Conservation (phyloP, 2,113 vertebrate genomes). For the Cyphomyrus discorhynchus region DNA sequence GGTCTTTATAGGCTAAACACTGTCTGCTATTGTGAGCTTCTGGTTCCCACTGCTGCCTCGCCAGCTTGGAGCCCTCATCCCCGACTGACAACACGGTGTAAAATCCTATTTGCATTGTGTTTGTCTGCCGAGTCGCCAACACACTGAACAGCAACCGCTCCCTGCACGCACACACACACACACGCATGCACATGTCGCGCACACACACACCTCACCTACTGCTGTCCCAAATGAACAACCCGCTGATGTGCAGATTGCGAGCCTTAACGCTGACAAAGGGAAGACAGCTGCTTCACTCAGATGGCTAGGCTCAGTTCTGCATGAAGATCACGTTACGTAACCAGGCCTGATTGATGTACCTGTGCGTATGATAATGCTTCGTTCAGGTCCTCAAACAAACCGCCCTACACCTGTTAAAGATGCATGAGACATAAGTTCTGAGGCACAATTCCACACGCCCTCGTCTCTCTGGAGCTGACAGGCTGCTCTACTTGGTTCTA, state of each 20-base stretch:
- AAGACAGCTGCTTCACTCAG: slow-evolving; percentile 6
- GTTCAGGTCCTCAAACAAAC: not conserved
- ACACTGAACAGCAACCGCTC: slow-evolving; percentile 36
- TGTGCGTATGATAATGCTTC: slow-evolving; percentile 2
- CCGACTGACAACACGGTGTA: slow-evolving; percentile 48
- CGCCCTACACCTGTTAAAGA: not conserved
- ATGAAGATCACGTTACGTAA: slow-evolving; percentile 16
- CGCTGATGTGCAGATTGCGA: slow-evolving; percentile 18
- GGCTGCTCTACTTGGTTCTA: not conserved
- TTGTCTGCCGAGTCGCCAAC: slow-evolving; percentile 49
- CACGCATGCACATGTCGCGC: not conserved
- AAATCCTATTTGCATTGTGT: slow-evolving; percentile 65
- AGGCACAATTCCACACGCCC: not conserved
- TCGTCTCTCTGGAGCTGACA: not conserved
- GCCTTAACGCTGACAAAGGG: slow-evolving; percentile 26
- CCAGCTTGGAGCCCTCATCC: slow-evolving; percentile 38
- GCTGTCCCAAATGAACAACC: slow-evolving; percentile 31
- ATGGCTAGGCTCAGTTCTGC: slow-evolving; percentile 14
- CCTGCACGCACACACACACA: slow-evolving; percentile 5
- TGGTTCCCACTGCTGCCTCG: slow-evolving; percentile 38
- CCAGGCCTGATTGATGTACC: slow-evolving; percentile 24
- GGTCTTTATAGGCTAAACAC: slow-evolving; percentile 26
- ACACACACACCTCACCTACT: slow-evolving; percentile 22
- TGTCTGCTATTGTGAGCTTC: slow-evolving; percentile 35
- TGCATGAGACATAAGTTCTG: not conserved